Conservation (phyloP, 2,797 vertebrate species). For the Scleropages formosus region DNA sequence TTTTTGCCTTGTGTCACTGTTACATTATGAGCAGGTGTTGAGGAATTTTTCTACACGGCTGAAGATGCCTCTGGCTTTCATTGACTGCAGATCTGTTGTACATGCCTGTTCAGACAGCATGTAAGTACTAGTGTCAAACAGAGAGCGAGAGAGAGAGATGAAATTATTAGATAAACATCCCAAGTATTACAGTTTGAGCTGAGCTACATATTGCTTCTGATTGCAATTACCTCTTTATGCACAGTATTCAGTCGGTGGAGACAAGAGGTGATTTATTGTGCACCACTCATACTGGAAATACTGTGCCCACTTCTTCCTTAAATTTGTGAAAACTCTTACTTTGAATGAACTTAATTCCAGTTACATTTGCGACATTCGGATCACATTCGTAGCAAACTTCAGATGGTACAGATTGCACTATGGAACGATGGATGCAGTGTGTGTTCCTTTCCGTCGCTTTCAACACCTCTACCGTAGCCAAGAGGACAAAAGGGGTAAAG, state of each 20-base stretch:
- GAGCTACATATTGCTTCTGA: constrained; percentile 34
- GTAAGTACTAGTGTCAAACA: constrained; percentile 36
- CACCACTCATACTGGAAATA: neutral
- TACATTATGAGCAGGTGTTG: neutral
- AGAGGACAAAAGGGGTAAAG: too few relatives aligned
- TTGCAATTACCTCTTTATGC: constrained; percentile 22
- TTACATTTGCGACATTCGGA: neutral
- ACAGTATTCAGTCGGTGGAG: neutral
- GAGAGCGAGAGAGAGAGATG: too few relatives aligned
- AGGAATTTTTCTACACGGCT: constrained; percentile 20
- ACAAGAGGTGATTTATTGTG: neutral
- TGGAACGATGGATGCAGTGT: neutral
- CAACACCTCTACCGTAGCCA: too few relatives aligned
- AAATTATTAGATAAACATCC: constrained; percentile 46
- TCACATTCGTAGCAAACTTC: neutral
- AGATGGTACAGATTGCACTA: neutral
- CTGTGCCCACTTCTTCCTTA: neutral
- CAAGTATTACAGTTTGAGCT: constrained; percentile 34
- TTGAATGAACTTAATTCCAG: neutral
- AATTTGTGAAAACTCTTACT: neutral
- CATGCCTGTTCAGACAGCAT: constrained; percentile 31
- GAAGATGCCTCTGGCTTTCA: constrained; percentile 37
- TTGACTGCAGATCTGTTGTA: constrained; percentile 39
- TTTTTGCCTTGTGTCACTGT: too few relatives aligned
- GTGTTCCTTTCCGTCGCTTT: neutral